Conservation (phyloP, 2,113 vertebrate genomes). For the Amphiprion percula region DNA sequence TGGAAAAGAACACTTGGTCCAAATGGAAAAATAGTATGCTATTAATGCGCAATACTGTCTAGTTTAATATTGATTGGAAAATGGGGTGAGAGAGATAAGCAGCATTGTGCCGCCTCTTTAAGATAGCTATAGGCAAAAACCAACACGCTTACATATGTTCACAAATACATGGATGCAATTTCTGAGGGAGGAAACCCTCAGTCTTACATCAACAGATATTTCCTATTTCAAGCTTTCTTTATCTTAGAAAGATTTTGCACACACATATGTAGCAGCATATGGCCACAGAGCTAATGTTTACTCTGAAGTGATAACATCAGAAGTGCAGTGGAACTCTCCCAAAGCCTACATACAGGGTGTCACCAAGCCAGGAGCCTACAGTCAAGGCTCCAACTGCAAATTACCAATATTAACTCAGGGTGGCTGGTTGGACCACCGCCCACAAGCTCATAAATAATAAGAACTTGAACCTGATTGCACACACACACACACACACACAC, state of each 20-base stretch:
- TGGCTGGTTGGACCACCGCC: conserved; percentile 57
- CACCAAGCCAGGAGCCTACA: conserved; percentile 43
- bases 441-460: conserved; percentile 67
- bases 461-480: conserved; percentile 1
- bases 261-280: conserved; percentile 17
- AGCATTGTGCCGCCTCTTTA: conserved; percentile 21
- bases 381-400: conserved; percentile 58
- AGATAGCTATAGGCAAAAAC: conserved; percentile 28
- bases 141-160: conserved; percentile 21
- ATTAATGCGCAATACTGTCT: conserved; percentile 53
- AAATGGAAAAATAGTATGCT: conserved; percentile 62
- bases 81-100: conserved; percentile 59
- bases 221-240: conserved; percentile 36
- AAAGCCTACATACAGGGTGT: conserved; percentile 54
- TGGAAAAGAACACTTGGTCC: conserved; percentile 52
- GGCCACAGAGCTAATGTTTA: conserved; percentile 60
- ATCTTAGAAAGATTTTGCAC: conserved; percentile 16
- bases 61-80: conserved; percentile 63
- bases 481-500: conserved; percentile 2
- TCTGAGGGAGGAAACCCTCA: conserved; percentile 53
- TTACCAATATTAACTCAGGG: conserved; percentile 66
- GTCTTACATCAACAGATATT: conserved; percentile 48
- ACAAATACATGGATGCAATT: background rate
- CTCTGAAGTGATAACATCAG: conserved; percentile 75
- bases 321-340: conserved; percentile 54